Evolutionary conservation across 2,113 vertebrate genomes (phyloP).

Genomic region (Coreoperca whiteheadi): DNA sequence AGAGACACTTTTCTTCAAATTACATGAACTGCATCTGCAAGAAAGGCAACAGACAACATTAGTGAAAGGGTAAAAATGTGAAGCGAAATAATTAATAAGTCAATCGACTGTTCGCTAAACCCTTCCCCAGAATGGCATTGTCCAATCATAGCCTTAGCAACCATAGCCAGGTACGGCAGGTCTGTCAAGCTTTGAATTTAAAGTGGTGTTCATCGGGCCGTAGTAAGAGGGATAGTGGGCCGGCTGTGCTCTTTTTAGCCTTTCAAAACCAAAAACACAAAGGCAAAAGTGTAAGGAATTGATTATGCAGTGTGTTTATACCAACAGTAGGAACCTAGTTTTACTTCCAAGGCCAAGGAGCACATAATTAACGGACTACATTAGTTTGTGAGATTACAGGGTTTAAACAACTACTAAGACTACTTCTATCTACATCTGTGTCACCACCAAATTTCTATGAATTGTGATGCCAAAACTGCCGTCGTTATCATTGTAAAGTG

Average conservation of each 20-base stretch:
- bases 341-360: not conserved
- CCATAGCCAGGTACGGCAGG: not conserved
- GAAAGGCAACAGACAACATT: constrained; percentile 25
- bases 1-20: constrained; percentile 87
- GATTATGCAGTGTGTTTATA: too few species aligned
- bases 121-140: not conserved
- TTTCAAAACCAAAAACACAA: not conserved
- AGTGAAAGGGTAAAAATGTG: not conserved
- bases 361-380: not conserved
- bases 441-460: not conserved
- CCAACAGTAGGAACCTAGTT: not conserved
- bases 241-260: not conserved
- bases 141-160: not conserved
- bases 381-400: not conserved
- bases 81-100: not conserved
- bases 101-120: constrained; percentile 8
- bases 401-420: too few species aligned
- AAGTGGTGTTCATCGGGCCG: not conserved
- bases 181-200: not conserved
- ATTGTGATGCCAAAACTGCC: not conserved
- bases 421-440: not conserved
- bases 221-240: not conserved
- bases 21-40: constrained; percentile 99
- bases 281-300: too few species aligned
- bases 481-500: not conserved